Percentiles rank a stretch among this genome's conserved stretches.
Conservation (phyloP, 2,113 vertebrate genomes). For the Poecile atricapillus region DNA sequence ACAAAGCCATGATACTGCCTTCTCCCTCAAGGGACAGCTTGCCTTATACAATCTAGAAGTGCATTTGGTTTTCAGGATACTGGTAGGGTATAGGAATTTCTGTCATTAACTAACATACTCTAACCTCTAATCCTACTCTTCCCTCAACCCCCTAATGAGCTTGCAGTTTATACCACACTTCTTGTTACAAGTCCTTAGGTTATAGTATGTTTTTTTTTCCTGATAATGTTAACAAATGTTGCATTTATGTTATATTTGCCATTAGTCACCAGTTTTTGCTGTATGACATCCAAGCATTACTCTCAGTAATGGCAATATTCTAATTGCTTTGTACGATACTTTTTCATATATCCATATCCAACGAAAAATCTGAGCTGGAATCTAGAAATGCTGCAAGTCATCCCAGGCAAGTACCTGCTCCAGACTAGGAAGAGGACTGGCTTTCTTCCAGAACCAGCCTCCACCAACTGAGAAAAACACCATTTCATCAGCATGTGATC, state of each 20-base stretch:
- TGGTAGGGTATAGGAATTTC: neutral
- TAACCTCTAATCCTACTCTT: neutral
- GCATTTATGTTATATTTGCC: neutral
- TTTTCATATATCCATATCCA: neutral
- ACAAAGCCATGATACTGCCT: neutral
- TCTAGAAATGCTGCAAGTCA: neutral
- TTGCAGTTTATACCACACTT: neutral
- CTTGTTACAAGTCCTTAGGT: neutral
- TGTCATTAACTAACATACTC: neutral
- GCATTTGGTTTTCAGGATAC: neutral
- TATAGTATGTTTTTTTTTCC: neutral
- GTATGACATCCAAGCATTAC: neutral
- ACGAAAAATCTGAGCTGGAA: neutral
- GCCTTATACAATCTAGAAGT: neutral
- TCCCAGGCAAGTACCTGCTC: neutral
- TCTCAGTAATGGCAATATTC: neutral
- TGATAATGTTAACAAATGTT: neutral
- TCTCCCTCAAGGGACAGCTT: neutral
- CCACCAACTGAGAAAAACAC: neutral
- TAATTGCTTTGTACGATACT: neutral
- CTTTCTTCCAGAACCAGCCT: neutral
- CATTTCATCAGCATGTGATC: neutral
- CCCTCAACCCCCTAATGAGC: neutral
- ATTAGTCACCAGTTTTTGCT: neutral
- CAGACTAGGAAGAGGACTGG: neutral